A percentile compares a stretch with the other conserved stretches of the same genome.
phyloP scores from a whole-genome alignment of 2,888 invertebrate species.

The Hirtodrosophila cameraria region DNA sequence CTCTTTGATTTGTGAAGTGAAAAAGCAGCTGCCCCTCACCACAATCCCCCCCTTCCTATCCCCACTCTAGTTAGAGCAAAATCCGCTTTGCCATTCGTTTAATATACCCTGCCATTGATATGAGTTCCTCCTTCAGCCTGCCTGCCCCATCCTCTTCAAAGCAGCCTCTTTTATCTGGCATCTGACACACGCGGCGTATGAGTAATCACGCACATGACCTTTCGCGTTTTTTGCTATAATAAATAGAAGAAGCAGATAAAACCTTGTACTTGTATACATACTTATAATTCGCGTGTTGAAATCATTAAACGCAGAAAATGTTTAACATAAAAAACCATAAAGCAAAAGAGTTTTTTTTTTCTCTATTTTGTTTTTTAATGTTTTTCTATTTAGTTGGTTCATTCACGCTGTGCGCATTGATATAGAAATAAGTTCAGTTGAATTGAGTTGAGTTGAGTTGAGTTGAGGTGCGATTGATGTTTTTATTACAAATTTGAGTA shows the following conservation, averaged over 20 bases:
- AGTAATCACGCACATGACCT: slow-evolving; percentile 75
- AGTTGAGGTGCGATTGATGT: slow-evolving; percentile 44
- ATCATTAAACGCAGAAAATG: slow-evolving; percentile 50
- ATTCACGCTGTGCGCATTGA: slow-evolving; percentile 27
- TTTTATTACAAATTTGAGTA: slow-evolving; percentile 63
- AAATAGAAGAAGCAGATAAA: slow-evolving; percentile 20
- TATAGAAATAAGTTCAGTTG: slow-evolving; percentile 24
- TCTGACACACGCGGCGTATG: slow-evolving; percentile 55
- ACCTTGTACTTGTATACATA: slow-evolving; percentile 41
- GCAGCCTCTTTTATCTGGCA: slow-evolving; percentile 37
- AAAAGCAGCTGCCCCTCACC: slow-evolving; percentile 27
- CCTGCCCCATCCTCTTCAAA: slow-evolving; percentile 13
- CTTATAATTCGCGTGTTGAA: slow-evolving; percentile 12
- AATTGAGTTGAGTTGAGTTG: too few species aligned
- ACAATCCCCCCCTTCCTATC: background rate
- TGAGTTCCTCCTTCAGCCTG: slow-evolving; percentile 31
- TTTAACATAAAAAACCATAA: slow-evolving; percentile 33
- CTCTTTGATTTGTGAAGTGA: slow-evolving; percentile 70
- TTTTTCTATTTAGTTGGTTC: background rate
- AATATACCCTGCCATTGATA: slow-evolving; percentile 71
- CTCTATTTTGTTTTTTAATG: background rate
- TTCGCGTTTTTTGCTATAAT: slow-evolving; percentile 32
- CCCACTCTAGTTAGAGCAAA: slow-evolving; percentile 31
- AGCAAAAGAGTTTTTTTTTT: slow-evolving; percentile 27
- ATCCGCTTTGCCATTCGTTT: slow-evolving; percentile 66